Evolutionary conservation across 2,888 invertebrate genomes (phyloP), one percentile per base, ranked within the genome.

Genomic region (Brachycybe producta): DNA sequence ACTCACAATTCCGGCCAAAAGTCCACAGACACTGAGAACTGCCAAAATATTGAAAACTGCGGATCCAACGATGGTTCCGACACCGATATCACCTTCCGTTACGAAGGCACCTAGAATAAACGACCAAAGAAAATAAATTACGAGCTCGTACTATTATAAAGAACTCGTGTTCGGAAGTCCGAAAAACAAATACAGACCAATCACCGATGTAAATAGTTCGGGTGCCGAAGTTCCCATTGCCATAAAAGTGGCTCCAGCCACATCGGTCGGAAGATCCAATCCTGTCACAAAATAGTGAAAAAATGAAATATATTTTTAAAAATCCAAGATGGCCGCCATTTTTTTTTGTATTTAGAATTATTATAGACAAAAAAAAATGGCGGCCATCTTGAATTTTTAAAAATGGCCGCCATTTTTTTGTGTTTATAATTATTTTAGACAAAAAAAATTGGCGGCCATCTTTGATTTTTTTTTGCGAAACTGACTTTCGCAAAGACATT

Each of bases 1-100:
- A 62, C 67, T 67, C 69, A 87, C 87, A 67, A 73, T 69, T 43
- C 74, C 69, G 13, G 84, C 81, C 17, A 82, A 79, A 2, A 90
- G 66, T 21, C 84, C 80, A 1, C 85, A 86, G 43, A 85, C 73
- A 0, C 85, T 82, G 0, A 83, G 84, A 0, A 88, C 87, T 5
- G 84, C 86, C 1, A 90, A 74, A 0, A 84, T 81, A 61, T 91
- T 90, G 67, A 87, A 90, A 57, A 88, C 79, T 0, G 86, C 81
- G 0, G 85, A 84, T 0, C 90, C 90, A 13, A 90, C 81, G 5
- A 90, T 84, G 0, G 87, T 85, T 0, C 88, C 87, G 40, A 87
- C 77, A 1, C 90, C 90, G 65, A 90, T 79, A 61, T 87, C 86
- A 0, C 85, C 83, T 52, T 55, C 58, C 57, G 80, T 71, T 0